These are phyloP conservation scores for Anas flavirostris DNA, from an alignment of 2,797 vertebrate species.

Conservation along the genomic window DNA sequence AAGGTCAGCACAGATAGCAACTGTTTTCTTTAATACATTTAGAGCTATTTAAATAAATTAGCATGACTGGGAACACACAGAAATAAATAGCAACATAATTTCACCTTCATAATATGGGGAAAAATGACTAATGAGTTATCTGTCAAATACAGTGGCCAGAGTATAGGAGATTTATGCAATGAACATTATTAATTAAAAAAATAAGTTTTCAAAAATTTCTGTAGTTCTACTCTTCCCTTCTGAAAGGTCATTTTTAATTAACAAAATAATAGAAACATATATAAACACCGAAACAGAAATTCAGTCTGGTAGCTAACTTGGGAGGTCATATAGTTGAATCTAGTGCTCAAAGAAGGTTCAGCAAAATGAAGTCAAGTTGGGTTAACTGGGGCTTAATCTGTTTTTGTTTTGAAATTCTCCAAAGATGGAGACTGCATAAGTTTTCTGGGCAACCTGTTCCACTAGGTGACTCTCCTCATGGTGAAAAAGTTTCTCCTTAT, in stretches of 20 bases:
- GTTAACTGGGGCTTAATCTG: background rate
- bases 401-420: background rate
- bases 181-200: background rate
- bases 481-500: background rate
- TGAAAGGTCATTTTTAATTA: background rate
- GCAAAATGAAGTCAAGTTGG: background rate
- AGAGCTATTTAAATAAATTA: slow-evolving; percentile 24
- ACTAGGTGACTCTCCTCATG: background rate
- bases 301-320: background rate
- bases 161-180: background rate
- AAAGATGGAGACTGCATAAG: background rate
- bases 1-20: slow-evolving; percentile 14
- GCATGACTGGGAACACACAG: background rate
- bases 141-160: background rate
- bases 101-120: background rate
- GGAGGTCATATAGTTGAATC: background rate
- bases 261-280: background rate
- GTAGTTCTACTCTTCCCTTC: background rate
- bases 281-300: background rate
- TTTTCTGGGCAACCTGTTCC: background rate
- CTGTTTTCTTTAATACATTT: slow-evolving; percentile 11
- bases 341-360: background rate
- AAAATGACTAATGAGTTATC: slow-evolving; percentile 1
- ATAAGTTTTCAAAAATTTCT: background rate
- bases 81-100: background rate